Evolutionary conservation across 64 coral and sea anemone genomes (phyloP).

Genomic region (Hydrozoanthus tunicans): DNA sequence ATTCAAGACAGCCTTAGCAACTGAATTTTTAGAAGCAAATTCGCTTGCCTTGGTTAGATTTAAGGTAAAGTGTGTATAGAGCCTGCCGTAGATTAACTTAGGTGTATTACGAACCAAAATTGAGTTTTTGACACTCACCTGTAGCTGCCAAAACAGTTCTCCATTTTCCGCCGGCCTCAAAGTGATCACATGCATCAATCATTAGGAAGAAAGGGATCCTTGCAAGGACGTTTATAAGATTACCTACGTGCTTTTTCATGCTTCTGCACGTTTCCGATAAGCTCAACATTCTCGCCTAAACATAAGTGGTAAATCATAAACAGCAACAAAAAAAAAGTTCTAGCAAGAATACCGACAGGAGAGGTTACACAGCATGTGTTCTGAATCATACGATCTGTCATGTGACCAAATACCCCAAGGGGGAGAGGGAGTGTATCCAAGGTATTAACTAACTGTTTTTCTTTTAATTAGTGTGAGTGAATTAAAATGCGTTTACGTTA

Average conservation of each 20-base stretch:
- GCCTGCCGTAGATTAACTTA: too few relatives aligned
- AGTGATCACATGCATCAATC: constrained; percentile 47
- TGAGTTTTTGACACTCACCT: not conserved
- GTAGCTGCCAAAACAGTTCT: constrained; percentile 40
- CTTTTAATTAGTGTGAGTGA: not conserved
- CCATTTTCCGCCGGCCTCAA: constrained; percentile 57
- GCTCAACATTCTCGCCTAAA: not conserved
- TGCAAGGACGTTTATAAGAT: constrained; percentile 29
- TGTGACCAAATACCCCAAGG: not conserved
- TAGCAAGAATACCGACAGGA: not conserved
- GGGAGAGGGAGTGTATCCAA: not conserved
- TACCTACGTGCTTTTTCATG: constrained; percentile 34
- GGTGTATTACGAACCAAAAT: too few relatives aligned
- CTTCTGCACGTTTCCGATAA: not conserved
- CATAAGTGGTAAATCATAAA: not conserved
- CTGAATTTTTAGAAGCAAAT: too few relatives aligned
- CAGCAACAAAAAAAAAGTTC: not conserved
- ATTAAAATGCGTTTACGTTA: not conserved
- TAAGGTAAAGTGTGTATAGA: too few relatives aligned
- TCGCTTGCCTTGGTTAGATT: too few relatives aligned
- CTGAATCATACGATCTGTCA: constrained; percentile 14
- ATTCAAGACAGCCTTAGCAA: too few relatives aligned
- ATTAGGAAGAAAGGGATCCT: constrained; percentile 51
- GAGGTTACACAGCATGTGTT: not conserved
- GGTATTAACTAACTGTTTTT: not conserved